Evolutionary conservation across 2,113 vertebrate species (phyloP).

Genomic region (Formicarius rufipectus): DNA sequence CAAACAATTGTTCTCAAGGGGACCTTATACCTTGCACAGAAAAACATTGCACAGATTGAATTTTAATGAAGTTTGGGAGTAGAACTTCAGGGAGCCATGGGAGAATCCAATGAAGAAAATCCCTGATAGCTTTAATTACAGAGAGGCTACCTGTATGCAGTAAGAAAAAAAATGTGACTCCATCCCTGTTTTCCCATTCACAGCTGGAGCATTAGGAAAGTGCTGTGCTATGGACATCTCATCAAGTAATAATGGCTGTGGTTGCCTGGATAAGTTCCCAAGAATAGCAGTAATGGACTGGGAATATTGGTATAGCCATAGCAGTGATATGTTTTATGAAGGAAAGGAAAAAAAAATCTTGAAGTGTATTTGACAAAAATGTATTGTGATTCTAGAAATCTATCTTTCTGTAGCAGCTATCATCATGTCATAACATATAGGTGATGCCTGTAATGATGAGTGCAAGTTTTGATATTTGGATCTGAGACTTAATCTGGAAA

Average conservation of each 20-base stretch:
- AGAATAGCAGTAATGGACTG: neutral
- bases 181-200: neutral
- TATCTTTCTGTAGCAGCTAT: neutral
- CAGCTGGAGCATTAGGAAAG: neutral
- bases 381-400: neutral
- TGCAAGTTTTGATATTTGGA: neutral
- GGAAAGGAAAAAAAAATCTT: neutral
- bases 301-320: neutral
- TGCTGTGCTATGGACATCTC: neutral
- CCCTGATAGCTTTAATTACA: neutral
- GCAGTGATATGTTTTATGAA: neutral
- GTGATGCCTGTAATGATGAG: neutral
- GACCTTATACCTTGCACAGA: neutral
- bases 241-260: neutral
- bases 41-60: neutral
- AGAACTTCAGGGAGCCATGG: neutral
- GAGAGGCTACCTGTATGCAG: neutral
- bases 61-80: slow-evolving; percentile 8
- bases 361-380: neutral
- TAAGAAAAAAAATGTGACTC: neutral
- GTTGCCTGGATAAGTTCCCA: neutral
- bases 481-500: neutral
- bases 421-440: neutral
- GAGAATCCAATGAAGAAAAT: neutral
- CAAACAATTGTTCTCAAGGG: neutral